Evolutionary conservation across 92 coral and sea anemone genomes (phyloP).

Genomic region (Phenganax subtilis): DNA sequence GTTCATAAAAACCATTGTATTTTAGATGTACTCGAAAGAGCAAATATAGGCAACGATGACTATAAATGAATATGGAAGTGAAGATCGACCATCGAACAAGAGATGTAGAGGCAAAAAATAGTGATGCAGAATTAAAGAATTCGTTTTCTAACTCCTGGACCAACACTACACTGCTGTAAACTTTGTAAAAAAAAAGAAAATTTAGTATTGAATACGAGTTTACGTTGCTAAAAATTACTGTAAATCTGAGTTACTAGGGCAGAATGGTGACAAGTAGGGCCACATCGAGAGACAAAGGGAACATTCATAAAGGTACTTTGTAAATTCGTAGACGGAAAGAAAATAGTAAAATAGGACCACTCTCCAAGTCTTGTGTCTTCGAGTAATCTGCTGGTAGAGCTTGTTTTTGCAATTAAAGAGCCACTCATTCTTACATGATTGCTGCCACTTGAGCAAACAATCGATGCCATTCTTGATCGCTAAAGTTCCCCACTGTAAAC

Average conservation of each 20-base stretch:
- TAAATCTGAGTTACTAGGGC: conserved; percentile 4
- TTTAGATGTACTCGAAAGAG: not conserved
- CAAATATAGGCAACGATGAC: not conserved
- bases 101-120: not conserved
- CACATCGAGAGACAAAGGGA: no score
- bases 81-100: conserved; percentile 3
- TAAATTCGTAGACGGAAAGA: not conserved
- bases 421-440: no score
- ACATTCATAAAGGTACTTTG: no score
- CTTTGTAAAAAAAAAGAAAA: not conserved
- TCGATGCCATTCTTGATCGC: no score
- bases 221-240: not conserved
- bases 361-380: no score
- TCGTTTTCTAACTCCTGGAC: no score
- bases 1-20: not conserved
- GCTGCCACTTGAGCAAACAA: no score
- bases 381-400: no score
- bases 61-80: not conserved
- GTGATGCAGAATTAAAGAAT: no score
- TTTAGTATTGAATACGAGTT: not conserved
- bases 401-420: no score
- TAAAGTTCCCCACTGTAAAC: no score
- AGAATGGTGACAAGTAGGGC: not conserved
- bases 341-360: no score
- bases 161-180: not conserved